A percentile compares a stretch with the other conserved stretches of the same genome.
phyloP scores from a whole-genome alignment of 2,888 invertebrate species.

The Drosophila flavopinicola region DNA sequence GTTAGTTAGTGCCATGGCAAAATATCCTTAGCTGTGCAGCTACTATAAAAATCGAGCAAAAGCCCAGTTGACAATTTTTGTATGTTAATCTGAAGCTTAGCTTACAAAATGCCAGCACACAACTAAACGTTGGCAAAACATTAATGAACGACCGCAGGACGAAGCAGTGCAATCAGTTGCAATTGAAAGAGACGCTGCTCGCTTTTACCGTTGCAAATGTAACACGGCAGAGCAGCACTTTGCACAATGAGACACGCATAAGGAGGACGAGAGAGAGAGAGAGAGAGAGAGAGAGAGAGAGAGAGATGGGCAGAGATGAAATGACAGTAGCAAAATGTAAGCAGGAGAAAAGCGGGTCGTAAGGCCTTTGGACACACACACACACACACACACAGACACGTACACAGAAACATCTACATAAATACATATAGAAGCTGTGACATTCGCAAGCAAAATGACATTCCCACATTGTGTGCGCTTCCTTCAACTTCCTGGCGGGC shows the following conservation, averaged over 20 bases:
- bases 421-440: constrained; percentile 7
- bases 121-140: constrained; percentile 16
- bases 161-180: constrained; percentile 39
- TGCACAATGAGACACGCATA: constrained; percentile 36
- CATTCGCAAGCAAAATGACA: constrained; percentile 45
- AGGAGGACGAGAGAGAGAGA: constrained; percentile 2
- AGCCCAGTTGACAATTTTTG: constrained; percentile 3
- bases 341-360: constrained; percentile 1
- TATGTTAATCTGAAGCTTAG: constrained; percentile 26
- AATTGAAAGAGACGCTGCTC: constrained; percentile 41
- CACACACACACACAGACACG: constrained; percentile 6
- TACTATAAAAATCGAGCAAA: neutral
- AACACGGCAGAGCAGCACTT: constrained; percentile 38
- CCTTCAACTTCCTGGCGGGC: constrained; percentile 61
- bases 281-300: neutral
- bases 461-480: constrained; percentile 67
- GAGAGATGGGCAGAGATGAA: constrained; percentile 16
- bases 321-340: constrained; percentile 41
- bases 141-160: constrained; percentile 38
- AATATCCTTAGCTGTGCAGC: neutral
- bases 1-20: neutral
- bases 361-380: constrained; percentile 1
- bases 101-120: constrained; percentile 11
- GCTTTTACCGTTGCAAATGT: constrained; percentile 35
- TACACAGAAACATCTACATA: neutral